phyloP scores from a whole-genome alignment of 2,113 vertebrate species.

The Numida meleagris region DNA sequence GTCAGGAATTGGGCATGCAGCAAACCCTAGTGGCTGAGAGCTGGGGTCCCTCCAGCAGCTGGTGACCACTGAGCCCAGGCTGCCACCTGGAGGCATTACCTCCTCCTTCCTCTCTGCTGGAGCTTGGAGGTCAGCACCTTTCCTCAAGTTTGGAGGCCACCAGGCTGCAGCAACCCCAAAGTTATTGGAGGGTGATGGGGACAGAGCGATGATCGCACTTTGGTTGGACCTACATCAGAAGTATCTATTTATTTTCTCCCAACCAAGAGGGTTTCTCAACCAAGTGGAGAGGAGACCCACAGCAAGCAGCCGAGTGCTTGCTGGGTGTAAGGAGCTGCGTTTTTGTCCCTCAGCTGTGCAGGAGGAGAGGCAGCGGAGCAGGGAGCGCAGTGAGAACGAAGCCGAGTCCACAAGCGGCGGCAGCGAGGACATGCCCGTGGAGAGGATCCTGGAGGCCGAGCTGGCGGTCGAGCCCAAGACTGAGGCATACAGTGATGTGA shows the following conservation, averaged over 20 bases:
- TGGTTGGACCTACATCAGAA: not conserved
- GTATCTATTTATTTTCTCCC: not conserved
- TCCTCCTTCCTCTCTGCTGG: not conserved
- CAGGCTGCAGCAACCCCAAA: not conserved
- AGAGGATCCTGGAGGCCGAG: slow-evolving; percentile 95
- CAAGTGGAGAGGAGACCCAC: not conserved
- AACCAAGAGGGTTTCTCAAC: not conserved
- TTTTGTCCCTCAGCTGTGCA: slow-evolving; percentile 85
- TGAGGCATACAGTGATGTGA: slow-evolving; percentile 83
- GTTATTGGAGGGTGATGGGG: not conserved
- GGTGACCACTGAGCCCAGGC: not conserved
- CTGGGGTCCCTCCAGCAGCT: not conserved
- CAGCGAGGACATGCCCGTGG: slow-evolving; percentile 94
- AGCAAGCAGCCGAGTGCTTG: not conserved
- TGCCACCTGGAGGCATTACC: slow-evolving; percentile 5
- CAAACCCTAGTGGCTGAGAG: not conserved
- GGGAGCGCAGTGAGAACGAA: slow-evolving; percentile 88
- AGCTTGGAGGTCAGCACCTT: not conserved
- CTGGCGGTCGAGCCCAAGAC: slow-evolving; percentile 94
- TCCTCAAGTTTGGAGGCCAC: not conserved
- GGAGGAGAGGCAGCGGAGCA: slow-evolving; percentile 93
- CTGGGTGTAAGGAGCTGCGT: not conserved
- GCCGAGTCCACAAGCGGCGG: slow-evolving; percentile 82
- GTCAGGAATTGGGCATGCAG: not conserved
- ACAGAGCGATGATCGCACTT: not conserved